Conservation (phyloP, 37 sponge, comb jelly and placozoan genomes). For the Agelas oroides region DNA sequence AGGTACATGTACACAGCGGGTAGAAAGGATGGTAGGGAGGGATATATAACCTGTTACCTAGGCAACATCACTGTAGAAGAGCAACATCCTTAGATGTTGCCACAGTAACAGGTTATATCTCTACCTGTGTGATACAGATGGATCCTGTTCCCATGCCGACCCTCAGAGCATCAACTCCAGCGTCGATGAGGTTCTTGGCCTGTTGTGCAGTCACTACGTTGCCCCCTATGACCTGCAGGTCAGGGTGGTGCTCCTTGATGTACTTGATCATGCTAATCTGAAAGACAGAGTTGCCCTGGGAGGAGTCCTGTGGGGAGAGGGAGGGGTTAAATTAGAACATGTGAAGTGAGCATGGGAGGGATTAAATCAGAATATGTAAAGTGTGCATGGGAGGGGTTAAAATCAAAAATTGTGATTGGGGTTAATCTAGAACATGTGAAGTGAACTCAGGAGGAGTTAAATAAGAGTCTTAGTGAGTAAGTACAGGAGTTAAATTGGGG, state of each 20-base stretch:
- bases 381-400: too few relatives aligned
- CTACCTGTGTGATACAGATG: slow-evolving; percentile 98
- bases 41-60: too few relatives aligned
- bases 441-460: not conserved
- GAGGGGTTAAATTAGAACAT: not conserved
- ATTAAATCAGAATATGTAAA: not conserved
- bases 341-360: not conserved
- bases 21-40: too few relatives aligned
- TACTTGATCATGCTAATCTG: slow-evolving; percentile 88
- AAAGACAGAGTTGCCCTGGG: slow-evolving; percentile 94
- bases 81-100: too few relatives aligned
- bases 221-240: slow-evolving; percentile 75
- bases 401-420: not conserved
- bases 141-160: slow-evolving; percentile 98
- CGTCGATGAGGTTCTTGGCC: slow-evolving; percentile 92
- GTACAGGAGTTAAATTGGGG: too few relatives aligned
- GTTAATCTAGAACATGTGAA: too few relatives aligned
- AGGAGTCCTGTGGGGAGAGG: slow-evolving; percentile 86
- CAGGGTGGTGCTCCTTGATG: slow-evolving; percentile 83
- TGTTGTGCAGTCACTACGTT: slow-evolving; percentile 95
- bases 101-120: not conserved
- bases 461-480: too few relatives aligned
- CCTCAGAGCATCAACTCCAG: slow-evolving; percentile 90
- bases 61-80: too few relatives aligned
- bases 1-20: too few relatives aligned